These are phyloP conservation scores for Episyrphus balteatus DNA, from an alignment of 1,140 invertebrate species.

Conservation along the genomic window DNA sequence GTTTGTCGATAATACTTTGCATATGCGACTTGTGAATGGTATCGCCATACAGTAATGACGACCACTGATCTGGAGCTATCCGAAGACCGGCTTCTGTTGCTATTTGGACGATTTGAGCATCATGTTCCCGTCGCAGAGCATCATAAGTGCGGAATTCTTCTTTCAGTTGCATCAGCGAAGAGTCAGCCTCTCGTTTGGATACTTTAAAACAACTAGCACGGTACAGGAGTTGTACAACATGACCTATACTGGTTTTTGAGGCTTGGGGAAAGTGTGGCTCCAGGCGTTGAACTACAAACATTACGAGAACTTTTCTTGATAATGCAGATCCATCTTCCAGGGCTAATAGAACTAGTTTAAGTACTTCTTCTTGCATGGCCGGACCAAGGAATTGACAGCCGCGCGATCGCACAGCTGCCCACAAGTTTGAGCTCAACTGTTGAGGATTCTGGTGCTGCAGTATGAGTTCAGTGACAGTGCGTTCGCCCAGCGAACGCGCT, in stretches of 20 bases:
- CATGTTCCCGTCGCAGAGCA: constrained; percentile 84
- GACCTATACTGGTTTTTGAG: constrained; percentile 96
- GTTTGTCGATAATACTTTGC: constrained; percentile 95
- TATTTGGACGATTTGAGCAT: constrained; percentile 97
- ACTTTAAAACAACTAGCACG: constrained; percentile 97
- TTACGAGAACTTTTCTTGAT: constrained; percentile 92
- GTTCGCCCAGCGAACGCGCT: constrained; percentile 82
- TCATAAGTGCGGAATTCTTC: constrained; percentile 96
- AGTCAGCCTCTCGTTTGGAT: constrained; percentile 93
- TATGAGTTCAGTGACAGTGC: constrained; percentile 90
- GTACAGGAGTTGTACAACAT: constrained; percentile 96
- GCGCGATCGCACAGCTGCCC: constrained; percentile 91
- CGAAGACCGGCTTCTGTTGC: constrained; percentile 92
- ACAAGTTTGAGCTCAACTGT: constrained; percentile 84
- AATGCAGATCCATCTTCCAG: constrained; percentile 94
- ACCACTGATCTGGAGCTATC: constrained; percentile 98
- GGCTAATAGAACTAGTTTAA: constrained; percentile 86
- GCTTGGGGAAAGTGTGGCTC: constrained; percentile 94
- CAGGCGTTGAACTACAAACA: constrained; percentile 96
- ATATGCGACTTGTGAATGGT: constrained; percentile 93
- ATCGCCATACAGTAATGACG: constrained; percentile 90
- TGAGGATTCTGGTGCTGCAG: constrained; percentile 87
- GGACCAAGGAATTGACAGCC: constrained; percentile 99
- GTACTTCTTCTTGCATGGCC: constrained; percentile 96
- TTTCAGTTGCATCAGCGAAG: constrained; percentile 96